Conservation (phyloP, 2,888 invertebrate genomes). For the Pimpla rufipes region DNA sequence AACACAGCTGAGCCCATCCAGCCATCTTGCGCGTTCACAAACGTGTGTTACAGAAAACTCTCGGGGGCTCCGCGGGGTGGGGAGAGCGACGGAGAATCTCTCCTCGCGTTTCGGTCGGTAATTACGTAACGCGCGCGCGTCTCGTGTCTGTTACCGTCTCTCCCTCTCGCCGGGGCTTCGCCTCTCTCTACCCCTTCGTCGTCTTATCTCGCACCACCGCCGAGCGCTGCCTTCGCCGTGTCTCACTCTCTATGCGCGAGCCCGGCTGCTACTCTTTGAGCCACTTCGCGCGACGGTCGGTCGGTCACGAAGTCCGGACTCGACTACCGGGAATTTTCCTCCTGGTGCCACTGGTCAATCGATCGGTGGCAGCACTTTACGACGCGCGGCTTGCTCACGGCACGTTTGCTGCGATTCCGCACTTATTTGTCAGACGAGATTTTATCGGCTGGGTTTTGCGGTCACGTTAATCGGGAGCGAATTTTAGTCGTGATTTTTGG, state of each 20-base stretch:
- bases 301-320: constrained; percentile 51
- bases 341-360: constrained; percentile 23
- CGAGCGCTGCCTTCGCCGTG: too few species aligned
- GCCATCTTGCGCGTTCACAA: constrained; percentile 76
- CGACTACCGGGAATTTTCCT: constrained; percentile 22
- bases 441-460: neutral
- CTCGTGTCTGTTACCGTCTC: neutral
- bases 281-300: constrained; percentile 6
- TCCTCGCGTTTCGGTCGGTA: constrained; percentile 53
- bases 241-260: neutral
- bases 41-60: constrained; percentile 41
- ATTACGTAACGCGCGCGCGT: constrained; percentile 41
- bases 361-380: constrained; percentile 60
- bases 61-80: constrained; percentile 9
- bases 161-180: neutral
- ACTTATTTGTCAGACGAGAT: neutral
- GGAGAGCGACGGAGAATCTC: constrained; percentile 26
- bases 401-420: neutral
- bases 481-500: too few species aligned
- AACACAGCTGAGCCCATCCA: constrained; percentile 81
- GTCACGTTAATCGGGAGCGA: too few species aligned
- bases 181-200: neutral
- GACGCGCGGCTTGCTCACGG: too few species aligned
- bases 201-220: neutral
- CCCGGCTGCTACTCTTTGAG: neutral